These are phyloP conservation scores for Eurystomus glaucurus DNA, from an alignment of 2,797 vertebrate species.

Conservation along the genomic window DNA sequence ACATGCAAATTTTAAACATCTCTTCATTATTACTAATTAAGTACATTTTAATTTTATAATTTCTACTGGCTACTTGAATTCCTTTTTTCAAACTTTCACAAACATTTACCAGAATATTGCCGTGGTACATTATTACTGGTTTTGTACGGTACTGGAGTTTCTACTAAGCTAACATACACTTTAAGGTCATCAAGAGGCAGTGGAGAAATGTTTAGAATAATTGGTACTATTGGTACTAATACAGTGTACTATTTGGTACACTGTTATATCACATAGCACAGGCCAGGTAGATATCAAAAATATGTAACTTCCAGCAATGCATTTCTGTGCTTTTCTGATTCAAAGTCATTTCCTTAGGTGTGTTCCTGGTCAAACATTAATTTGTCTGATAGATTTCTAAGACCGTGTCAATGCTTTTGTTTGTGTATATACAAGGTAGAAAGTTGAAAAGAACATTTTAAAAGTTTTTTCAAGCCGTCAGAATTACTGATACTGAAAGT, in stretches of 20 bases:
- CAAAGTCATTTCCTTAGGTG: background rate
- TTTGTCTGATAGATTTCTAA: background rate
- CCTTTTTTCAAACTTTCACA: background rate
- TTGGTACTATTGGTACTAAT: too few relatives aligned
- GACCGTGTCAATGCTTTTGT: background rate
- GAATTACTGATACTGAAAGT: background rate
- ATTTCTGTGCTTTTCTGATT: background rate
- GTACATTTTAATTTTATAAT: background rate
- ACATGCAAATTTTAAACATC: background rate
- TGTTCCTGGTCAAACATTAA: background rate
- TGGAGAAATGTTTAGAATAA: background rate
- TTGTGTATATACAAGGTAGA: background rate
- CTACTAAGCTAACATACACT: background rate
- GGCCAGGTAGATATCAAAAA: background rate
- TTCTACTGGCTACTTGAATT: background rate
- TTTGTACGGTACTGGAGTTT: background rate
- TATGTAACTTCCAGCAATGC: background rate
- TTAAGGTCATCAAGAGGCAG: background rate
- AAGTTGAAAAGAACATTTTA: background rate
- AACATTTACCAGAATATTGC: background rate
- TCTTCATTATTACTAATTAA: background rate
- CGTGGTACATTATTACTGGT: background rate
- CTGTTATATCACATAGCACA: background rate
- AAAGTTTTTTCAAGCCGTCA: accelerated
- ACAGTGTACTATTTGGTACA: background rate